These are phyloP conservation scores for Lottia gigantea DNA, from an alignment of 2,888 invertebrate genomes.

Conservation along the genomic window DNA sequence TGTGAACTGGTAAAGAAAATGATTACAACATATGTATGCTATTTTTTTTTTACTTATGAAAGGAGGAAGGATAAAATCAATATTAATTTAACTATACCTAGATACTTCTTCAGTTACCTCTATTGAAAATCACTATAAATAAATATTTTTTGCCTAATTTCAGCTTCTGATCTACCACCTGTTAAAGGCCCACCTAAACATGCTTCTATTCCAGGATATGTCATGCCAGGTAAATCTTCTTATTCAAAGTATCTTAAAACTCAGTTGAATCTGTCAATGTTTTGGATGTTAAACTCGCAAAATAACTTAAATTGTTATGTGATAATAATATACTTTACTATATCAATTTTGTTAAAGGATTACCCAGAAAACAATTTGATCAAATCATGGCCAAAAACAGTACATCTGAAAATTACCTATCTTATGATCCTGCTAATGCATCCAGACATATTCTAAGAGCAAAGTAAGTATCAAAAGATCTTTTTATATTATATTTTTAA, in stretches of 20 bases:
- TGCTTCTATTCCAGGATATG: slow-evolving; percentile 47
- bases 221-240: slow-evolving; percentile 60
- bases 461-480: slow-evolving; percentile 42
- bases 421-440: slow-evolving; percentile 41
- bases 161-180: slow-evolving; percentile 46
- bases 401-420: slow-evolving; percentile 37
- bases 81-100: no score
- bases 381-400: slow-evolving; percentile 56
- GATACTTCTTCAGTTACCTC: no score
- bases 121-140: no score
- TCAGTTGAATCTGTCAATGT: neutral
- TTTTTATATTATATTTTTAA: neutral
- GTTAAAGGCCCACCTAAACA: slow-evolving; percentile 38
- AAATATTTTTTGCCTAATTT: no score
- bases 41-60: no score
- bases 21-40: no score
- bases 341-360: slow-evolving; percentile 41
- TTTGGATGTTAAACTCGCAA: neutral
- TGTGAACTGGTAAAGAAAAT: no score
- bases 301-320: no score
- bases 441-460: slow-evolving; percentile 48
- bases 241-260: no score
- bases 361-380: slow-evolving; percentile 64
- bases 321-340: no score
- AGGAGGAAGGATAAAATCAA: no score